These are phyloP conservation scores for Macroglossus sobrinus DNA, from an alignment of 2,113 vertebrate genomes.

Conservation along the genomic window DNA sequence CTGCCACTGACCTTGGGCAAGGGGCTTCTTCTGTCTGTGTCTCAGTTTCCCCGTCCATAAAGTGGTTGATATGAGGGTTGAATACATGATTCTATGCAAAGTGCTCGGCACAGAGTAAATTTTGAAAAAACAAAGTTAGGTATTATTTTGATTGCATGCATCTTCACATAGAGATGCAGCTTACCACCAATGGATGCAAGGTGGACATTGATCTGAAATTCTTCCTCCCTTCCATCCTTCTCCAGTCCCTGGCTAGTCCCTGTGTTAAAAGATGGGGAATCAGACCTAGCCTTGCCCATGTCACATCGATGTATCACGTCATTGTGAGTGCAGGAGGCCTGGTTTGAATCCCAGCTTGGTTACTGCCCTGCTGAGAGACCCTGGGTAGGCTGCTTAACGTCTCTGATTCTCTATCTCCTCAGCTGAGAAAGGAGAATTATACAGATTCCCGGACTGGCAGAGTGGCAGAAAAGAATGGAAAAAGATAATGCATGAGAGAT, in stretches of 20 bases:
- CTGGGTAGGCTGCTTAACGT: not conserved
- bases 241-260: not conserved
- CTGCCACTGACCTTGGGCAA: not conserved
- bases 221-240: not conserved
- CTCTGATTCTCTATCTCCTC: not conserved
- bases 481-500: not conserved
- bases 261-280: too few relatives aligned
- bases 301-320: not conserved
- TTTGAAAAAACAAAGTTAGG: not conserved
- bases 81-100: not conserved
- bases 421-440: not conserved
- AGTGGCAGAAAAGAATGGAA: not conserved
- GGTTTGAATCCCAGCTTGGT: not conserved
- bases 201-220: not conserved
- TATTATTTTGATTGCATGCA: not conserved
- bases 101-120: rapidly evolving
- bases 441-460: not conserved
- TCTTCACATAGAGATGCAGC: not conserved
- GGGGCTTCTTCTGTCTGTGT: not conserved
- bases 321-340: not conserved
- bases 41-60: not conserved
- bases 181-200: rapidly evolving
- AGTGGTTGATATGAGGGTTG: not conserved
- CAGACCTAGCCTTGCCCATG: not conserved
- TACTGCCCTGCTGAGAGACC: not conserved